phyloP scores from a whole-genome alignment of 2,797 vertebrate species.

The Poecilia picta region DNA sequence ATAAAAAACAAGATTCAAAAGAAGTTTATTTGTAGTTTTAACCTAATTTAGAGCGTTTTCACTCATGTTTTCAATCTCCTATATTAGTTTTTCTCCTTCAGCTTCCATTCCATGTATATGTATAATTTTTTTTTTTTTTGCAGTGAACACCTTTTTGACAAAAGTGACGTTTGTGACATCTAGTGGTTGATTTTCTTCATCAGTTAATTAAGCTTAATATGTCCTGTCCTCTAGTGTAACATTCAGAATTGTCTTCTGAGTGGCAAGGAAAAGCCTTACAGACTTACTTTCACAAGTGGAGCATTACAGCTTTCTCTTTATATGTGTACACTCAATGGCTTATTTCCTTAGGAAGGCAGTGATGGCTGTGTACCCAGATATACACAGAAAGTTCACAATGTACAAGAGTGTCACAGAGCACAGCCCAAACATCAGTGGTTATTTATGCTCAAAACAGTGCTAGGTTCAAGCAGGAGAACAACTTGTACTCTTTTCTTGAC shows the following conservation, averaged over 20 bases:
- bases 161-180: background rate
- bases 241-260: background rate
- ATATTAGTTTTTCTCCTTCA: background rate
- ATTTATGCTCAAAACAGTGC: background rate
- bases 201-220: too few relatives aligned
- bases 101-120: background rate
- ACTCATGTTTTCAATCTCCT: background rate
- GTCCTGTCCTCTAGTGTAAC: too few relatives aligned
- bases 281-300: background rate
- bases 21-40: background rate
- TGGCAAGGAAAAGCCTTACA: background rate
- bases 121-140: too few relatives aligned
- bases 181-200: too few relatives aligned
- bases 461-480: background rate
- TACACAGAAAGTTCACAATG: background rate
- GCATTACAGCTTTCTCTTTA: background rate
- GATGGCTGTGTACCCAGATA: background rate
- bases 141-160: background rate
- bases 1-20: background rate
- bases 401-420: background rate
- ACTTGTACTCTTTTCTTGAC: background rate
- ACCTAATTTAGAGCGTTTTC: background rate
- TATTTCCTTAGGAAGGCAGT: background rate
- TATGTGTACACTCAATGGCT: background rate
- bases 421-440: background rate